Percentiles rank a stretch among this genome's conserved stretches.
phyloP scores from a whole-genome alignment of 2,888 invertebrate genomes.

The Actias luna region DNA sequence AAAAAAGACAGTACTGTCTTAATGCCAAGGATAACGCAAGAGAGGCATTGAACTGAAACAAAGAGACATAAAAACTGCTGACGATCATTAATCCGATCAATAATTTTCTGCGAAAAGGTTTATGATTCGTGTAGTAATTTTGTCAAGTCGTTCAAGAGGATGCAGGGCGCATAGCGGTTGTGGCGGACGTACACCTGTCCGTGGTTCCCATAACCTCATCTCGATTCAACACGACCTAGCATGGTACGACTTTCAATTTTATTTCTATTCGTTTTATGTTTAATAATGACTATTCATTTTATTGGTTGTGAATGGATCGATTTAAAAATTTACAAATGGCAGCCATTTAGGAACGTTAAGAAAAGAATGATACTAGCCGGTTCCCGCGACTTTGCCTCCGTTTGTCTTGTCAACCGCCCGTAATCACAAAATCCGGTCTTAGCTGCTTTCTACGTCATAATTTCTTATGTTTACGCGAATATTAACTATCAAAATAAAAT shows the following conservation, averaged over 20 bases:
- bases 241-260: conserved; percentile 6
- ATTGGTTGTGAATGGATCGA: neutral
- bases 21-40: neutral
- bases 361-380: no score
- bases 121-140: conserved; percentile 31
- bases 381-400: no score
- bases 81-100: conserved; percentile 1
- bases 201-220: conserved; percentile 53
- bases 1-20: no score
- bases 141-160: conserved; percentile 27
- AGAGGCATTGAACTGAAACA: neutral
- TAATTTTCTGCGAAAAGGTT: conserved; percentile 14
- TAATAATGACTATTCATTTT: neutral
- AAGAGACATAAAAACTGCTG: neutral
- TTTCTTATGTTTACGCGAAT: no score
- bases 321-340: no score
- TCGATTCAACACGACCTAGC: conserved; percentile 15
- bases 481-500: no score
- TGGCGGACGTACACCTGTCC: conserved; percentile 56
- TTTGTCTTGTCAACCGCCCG: no score
- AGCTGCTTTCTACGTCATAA: no score
- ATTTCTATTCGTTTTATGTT: neutral
- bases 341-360: no score
- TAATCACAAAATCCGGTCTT: no score
- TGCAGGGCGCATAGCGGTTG: conserved; percentile 36